These are phyloP conservation scores for Anser cygnoides DNA, from an alignment of 2,113 vertebrate genomes.

Conservation along the genomic window DNA sequence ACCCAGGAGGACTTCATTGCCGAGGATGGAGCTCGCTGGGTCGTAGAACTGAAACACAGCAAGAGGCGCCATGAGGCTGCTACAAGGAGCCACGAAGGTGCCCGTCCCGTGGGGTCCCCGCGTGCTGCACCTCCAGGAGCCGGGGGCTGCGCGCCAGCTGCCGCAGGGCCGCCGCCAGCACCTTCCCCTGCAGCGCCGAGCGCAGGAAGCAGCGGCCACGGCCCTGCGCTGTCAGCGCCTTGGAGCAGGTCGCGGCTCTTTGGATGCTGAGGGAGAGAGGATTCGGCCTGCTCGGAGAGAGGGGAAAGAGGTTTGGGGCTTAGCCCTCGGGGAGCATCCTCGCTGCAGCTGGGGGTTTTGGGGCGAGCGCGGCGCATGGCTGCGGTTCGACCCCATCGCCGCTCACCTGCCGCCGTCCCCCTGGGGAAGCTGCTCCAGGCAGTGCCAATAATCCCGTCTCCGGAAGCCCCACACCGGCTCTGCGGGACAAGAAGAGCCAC, in stretches of 20 bases:
- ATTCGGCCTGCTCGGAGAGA: conserved; percentile 43
- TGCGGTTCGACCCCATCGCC: neutral
- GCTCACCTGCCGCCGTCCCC: conserved; percentile 76
- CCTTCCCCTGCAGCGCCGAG: conserved; percentile 74
- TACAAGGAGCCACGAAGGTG: neutral
- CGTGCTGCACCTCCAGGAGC: conserved; percentile 72
- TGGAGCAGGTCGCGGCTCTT: conserved; percentile 71
- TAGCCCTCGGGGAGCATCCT: rapidly evolving
- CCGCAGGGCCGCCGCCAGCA: conserved; percentile 73
- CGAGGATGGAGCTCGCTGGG: conserved; percentile 73
- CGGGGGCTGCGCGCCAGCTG: conserved; percentile 74
- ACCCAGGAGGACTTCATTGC: conserved; percentile 80
- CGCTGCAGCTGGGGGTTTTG: neutral
- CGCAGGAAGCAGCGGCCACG: conserved; percentile 76
- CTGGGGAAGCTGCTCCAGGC: conserved; percentile 80
- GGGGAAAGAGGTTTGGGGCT: neutral
- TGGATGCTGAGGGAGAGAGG: conserved; percentile 72
- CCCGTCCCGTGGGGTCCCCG: rapidly evolving
- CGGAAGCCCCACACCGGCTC: conserved; percentile 82
- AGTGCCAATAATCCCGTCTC: conserved; percentile 86
- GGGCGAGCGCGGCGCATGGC: rapidly evolving
- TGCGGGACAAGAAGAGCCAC: neutral
- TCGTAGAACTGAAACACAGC: conserved; percentile 80
- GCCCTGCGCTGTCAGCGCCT: conserved; percentile 77
- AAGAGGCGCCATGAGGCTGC: too few relatives aligned